phyloP scores from a whole-genome alignment of 2,797 vertebrate species.

The Eidolon dupreanum region DNA sequence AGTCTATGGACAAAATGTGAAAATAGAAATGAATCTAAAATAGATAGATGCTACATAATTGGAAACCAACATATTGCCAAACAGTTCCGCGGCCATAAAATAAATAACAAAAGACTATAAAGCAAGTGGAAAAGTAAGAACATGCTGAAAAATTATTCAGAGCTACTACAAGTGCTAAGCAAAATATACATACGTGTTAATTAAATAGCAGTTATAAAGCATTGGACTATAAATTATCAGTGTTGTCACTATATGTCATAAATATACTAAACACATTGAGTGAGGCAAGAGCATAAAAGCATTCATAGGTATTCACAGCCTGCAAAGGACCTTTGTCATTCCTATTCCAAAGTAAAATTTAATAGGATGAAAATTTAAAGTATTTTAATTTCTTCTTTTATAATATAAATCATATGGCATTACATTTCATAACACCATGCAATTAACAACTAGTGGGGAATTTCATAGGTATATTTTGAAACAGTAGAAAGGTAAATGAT shows the following conservation, averaged over 20 bases:
- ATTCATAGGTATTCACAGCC: slow-evolving; percentile 20
- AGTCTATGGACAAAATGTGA: not conserved
- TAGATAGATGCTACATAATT: not conserved
- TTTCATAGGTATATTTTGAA: not conserved
- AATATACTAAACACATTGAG: slow-evolving; percentile 66
- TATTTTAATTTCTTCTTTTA: not conserved
- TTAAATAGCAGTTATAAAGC: slow-evolving; percentile 69
- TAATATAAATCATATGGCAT: not conserved
- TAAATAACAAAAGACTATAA: not conserved
- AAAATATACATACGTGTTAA: slow-evolving; percentile 59
- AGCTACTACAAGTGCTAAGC: not conserved
- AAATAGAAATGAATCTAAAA: not conserved
- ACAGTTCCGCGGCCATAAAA: not conserved
- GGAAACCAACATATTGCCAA: not conserved
- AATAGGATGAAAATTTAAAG: not conserved
- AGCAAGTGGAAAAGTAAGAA: not conserved
- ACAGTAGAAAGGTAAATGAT: not conserved
- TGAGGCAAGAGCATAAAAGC: slow-evolving; percentile 74
- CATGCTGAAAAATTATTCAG: not conserved
- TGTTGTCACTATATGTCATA: slow-evolving; percentile 74
- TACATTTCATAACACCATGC: not conserved
- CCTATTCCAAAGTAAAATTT: not conserved
- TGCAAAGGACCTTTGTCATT: not conserved
- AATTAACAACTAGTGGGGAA: not conserved
- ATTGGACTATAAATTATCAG: slow-evolving; percentile 66